Evolutionary conservation across 2,113 vertebrate genomes (phyloP), one percentile per base, ranked within the genome.

Genomic region (Romanogobio albipinnatus): DNA sequence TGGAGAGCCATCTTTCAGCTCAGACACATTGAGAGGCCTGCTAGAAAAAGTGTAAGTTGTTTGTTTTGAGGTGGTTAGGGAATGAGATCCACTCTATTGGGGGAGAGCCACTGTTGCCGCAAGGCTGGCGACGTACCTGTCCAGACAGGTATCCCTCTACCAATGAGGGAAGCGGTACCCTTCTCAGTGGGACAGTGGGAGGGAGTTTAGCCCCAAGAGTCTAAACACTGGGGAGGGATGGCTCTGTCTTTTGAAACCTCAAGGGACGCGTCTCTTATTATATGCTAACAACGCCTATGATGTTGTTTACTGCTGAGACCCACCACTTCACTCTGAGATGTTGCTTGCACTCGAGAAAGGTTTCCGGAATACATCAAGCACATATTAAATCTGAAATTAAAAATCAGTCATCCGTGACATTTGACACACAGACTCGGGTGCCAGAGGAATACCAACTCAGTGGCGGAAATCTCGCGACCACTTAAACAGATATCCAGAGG

Each of bases 321-420:
- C 76, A 81, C 89, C 89, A 86, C 88, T 87, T 86, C 86, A 87
- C 87, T 84, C 86, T 14, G 29, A 83, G 87, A 89, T 89, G 85
- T 88, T 87, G 84, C 86, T 87, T 87, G 84, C 85, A 89, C 90
- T 90, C 88, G 84, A 89, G 90, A 90, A 90, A 70, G 90, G 90
- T 90, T 90, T 90, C 90, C 81, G 77, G 89, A 91, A 90, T 91
- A 91, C 90, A 92, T 92, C 92, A 90, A 90, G 89, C 86, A 91
- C 90, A 89, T 93, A 93, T 93, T 91, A 91, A 81, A 91, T 91
- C 93, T 90, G 90, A 93, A 94, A 95, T 94, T 93, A 93, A 92
- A 94, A 93, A 92, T 90, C 93, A 90, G 82, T 91, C 91, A 90
- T 76, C 89, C 87, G 89, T 92, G 91, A 90, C 89, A 88, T 89